Base-by-base conservation (phyloP, 2,797 vertebrate genomes). In the Lophius americanus region DNA sequence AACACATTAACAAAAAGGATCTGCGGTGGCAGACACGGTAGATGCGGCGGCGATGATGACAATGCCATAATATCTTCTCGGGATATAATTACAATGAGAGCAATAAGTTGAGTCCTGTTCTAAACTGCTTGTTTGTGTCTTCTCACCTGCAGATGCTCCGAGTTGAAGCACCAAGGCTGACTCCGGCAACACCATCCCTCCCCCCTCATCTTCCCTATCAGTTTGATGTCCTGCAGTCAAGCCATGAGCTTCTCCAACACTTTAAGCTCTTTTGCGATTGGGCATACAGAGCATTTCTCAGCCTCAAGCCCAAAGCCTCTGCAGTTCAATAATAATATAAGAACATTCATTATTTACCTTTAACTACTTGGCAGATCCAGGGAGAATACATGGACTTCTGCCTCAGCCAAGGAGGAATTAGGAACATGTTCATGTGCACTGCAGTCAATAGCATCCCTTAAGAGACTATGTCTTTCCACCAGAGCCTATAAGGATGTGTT, bases 261-360 rank as follows among this genome's bases (percentile, higher is more conserved):
- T 94, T 95, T 82, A 91, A 91, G 69, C 93, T 94, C 67, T 95
- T 92, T 84, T 94, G 93, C 46, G 93, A 94, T 47, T 95, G 94
- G 94, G 93, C 94, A 0, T 89, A 91, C 48, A 89, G 94, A 78
- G 93, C 93, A 8, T 93, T 95, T 53, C 76, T 94, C 61, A 93
- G 88, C 79, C 89, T 94, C 60, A 95, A 93, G 72, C 85, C 92
- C 75, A 94, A 91, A 81, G 87, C 74, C 23, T 68, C 86, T 41
- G 81, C 82, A 55, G 82, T 61, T 10, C 89, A 90, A 79, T 89
- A 79, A 91, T 86, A 57, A 73, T 64, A 48, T 48, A 10, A 36
- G 51, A 56, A 37, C 43, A 13, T 44, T 59, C 3, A 2, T 51
- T 48, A 3, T 50, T 59, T 48, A 44, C 67, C 62, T 54, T 56